Base-by-base conservation (phyloP, 2,113 vertebrate genomes). In the Hemicordylus capensis region DNA sequence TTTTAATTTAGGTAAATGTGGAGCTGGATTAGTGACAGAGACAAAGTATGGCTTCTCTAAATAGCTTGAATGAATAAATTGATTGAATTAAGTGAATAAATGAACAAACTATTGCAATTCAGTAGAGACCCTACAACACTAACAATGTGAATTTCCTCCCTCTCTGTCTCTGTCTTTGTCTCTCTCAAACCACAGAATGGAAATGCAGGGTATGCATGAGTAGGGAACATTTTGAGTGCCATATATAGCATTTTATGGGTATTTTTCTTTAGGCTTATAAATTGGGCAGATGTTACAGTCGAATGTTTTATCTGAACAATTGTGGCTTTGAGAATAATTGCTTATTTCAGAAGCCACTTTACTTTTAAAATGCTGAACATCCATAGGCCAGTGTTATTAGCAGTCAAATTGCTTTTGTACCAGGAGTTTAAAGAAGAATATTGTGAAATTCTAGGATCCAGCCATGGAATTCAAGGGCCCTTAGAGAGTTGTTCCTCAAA, bases 1-100 rank as follows among this genome's bases (percentile, higher is more conserved):
- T 82, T 90, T 93, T 91, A 86, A 92, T 93, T 94, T 90, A 88
- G n/a, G 56, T 78, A 51, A 84, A 83, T 88, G 80, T 91, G 87
- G 88, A 87, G 63, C 44, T 84, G 26, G 48, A 85, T 89, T 91
- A 84, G 76, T 90, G 88, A 90, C 80, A 92, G 75, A 92, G 83
- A 87, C 85, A 88, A 91, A 92, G 90, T 83, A 88, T 89, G 75
- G 37, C 39, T 89, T 87, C 81, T 83, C 81, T 84, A 89, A 90
- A 90, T 70, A 91, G 51, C 77, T 22, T 74, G 84, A 83, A 87
- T 81, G 78, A 91, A 89, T 83, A 89, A 84, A 90, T 91, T 81
- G 89, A 89, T 90, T 88, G 61, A 90, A 85, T 75, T 86, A 91
- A 85, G 61, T 78, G 82, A 87, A 83, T 88, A 93, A 90, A 90